Evolutionary conservation across 2,888 invertebrate species (phyloP).

Genomic region (Drosophila macrospina): DNA sequence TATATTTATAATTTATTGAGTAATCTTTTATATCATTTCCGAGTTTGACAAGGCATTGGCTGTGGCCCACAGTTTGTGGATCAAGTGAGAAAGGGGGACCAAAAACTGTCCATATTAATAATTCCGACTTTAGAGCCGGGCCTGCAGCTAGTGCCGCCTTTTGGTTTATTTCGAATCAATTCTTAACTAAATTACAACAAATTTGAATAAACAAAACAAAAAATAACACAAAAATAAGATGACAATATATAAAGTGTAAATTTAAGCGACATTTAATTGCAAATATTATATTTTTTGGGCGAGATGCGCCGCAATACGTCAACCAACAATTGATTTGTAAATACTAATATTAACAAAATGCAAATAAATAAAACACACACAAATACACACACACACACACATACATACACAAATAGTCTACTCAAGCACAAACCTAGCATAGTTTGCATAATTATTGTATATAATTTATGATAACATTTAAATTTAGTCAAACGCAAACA

Average conservation of each 20-base stretch:
- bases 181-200: constrained; percentile 14
- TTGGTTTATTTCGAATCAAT: constrained; percentile 1
- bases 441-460: constrained; percentile 53
- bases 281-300: constrained; percentile 38
- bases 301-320: constrained; percentile 25
- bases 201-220: constrained; percentile 22
- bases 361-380: constrained; percentile 9
- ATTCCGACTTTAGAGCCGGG: constrained; percentile 23
- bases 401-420: constrained; percentile 25
- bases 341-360: constrained; percentile 26
- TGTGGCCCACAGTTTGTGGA: constrained; percentile 8
- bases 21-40: neutral
- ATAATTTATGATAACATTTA: constrained; percentile 70
- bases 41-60: constrained; percentile 19
- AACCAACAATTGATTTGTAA: constrained; percentile 57
- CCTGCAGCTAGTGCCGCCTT: constrained; percentile 5
- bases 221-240: constrained; percentile 48
- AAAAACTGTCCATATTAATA: constrained; percentile 47
- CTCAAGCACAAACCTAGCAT: constrained; percentile 52
- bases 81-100: constrained; percentile 39
- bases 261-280: constrained; percentile 49
- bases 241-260: constrained; percentile 65
- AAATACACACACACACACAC: constrained; percentile 20
- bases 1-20: constrained; percentile 3
- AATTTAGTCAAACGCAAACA: constrained; percentile 58